These are phyloP conservation scores for Pristionchus japonicus DNA, from an alignment of 2,888 invertebrate species.

Conservation along the genomic window DNA sequence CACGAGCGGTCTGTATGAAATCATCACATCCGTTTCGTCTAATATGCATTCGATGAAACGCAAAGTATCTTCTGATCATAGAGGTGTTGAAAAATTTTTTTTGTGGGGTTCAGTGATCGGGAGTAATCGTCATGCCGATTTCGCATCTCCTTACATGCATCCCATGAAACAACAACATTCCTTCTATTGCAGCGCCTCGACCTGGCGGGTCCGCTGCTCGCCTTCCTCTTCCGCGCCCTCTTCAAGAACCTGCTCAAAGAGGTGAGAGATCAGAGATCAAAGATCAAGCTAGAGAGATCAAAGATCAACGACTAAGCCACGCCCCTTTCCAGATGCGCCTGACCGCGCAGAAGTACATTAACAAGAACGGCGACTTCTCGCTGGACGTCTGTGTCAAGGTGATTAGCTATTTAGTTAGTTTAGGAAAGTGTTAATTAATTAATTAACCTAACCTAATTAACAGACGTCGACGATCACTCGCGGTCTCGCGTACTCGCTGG, in stretches of 20 bases:
- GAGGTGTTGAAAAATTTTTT: no score
- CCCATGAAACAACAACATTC: no score
- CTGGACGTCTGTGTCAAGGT: slow-evolving; percentile 82
- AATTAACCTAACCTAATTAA: background rate
- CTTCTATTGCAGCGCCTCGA: slow-evolving; percentile 94
- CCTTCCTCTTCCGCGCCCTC: slow-evolving; percentile 93
- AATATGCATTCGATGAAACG: background rate
- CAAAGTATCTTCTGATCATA: no score
- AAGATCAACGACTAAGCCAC: background rate
- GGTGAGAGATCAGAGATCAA: slow-evolving; percentile 50
- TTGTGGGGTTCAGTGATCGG: no score
- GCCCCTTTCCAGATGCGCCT: slow-evolving; percentile 88
- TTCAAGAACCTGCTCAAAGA: slow-evolving; percentile 75
- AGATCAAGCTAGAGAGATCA: no score
- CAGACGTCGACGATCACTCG: slow-evolving; percentile 95
- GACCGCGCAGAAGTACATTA: slow-evolving; percentile 99
- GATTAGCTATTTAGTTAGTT: background rate
- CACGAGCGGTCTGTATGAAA: background rate
- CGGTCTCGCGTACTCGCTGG: slow-evolving; percentile 95
- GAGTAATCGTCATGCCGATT: no score
- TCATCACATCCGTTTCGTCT: background rate
- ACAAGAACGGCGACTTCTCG: slow-evolving; percentile 98
- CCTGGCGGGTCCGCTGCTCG: slow-evolving; percentile 94
- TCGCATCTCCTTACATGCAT: no score
- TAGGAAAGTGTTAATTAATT: slow-evolving; percentile 75